Base-by-base conservation (phyloP, 2,113 vertebrate species). In the Oriolus oriolus region DNA sequence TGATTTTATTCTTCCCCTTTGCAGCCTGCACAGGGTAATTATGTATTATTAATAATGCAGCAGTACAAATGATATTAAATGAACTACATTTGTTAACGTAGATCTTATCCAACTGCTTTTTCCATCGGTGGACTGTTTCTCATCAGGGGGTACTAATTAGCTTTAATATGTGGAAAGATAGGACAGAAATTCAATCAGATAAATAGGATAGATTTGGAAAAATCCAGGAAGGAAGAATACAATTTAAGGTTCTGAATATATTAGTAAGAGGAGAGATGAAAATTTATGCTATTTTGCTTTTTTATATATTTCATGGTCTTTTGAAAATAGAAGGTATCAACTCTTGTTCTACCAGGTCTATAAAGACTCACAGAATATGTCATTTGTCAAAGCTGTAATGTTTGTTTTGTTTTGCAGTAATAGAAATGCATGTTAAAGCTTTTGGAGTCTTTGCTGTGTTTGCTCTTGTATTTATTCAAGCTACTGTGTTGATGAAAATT, bases 11-110 rank as follows among this genome's bases (percentile, higher is more conserved):
- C 96, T 98, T 94, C 87, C 95, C 89, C 86, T 93, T 98, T 97
- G 89, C 94, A 98, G 97, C 93, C 93, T 95, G 91, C 94, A 92
- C 94, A 92, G 97, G 94, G 90, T 98, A 98, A 98, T 98, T 98
- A 98, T 97, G 95, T 97, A 98, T 98, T 98, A 98, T 98, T 98
- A 98, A 98, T 98, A 98, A 98, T 98, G 98, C 97, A 98, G 97
- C 95, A 98, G 97, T 95, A 97, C 97, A 98, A 98, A 98, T 98
- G 97, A 98, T 98, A 98, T 98, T 98, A 98, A 98, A 98, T 98
- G 98, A 98, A 98, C 97, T 97, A 98, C 97, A 98, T 98, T 98
- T 98, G 98, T 98, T 98, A 98, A 98, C 96, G 97, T 98, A 98
- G 98, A 98, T 98, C 96, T 98, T 98, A 98, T 98, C 98, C 98